phyloP scores from a whole-genome alignment of 2,888 invertebrate genomes.

The Mactromeris polynyma region DNA sequence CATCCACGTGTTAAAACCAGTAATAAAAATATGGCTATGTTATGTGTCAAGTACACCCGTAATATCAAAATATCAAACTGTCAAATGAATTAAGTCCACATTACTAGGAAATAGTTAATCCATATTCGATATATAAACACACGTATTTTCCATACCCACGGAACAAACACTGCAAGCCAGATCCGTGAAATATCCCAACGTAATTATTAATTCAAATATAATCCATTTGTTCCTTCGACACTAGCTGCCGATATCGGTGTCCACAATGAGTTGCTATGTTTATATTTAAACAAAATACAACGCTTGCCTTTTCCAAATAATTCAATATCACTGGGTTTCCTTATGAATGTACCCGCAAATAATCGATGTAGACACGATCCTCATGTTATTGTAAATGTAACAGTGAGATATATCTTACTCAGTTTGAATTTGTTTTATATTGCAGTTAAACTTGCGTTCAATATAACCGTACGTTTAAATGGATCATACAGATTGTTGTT shows the following conservation, averaged over 20 bases:
- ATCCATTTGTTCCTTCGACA: not conserved
- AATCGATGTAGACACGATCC: not conserved
- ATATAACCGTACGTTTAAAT: too few species aligned
- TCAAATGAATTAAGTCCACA: not conserved
- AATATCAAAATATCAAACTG: too few species aligned
- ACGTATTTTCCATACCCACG: too few species aligned
- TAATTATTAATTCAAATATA: not conserved
- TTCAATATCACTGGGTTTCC: not conserved
- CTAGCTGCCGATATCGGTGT: not conserved
- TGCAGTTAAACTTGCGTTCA: too few species aligned
- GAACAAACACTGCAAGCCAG: too few species aligned
- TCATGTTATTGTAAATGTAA: not conserved
- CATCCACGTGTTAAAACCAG: too few species aligned
- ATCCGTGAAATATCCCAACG: too few species aligned
- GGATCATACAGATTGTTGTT: too few species aligned
- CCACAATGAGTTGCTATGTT: conserved; percentile 1
- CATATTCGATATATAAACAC: not conserved
- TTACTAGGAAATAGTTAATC: not conserved
- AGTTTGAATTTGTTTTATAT: not conserved
- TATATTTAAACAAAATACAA: not conserved
- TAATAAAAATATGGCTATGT: too few species aligned
- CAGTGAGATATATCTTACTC: not conserved
- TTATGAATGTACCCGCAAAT: not conserved
- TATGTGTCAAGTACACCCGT: too few species aligned
- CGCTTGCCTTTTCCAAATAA: not conserved